These are phyloP conservation scores for Dendronephthya gigantea DNA, from an alignment of 64 coral and sea anemone genomes.

Conservation along the genomic window DNA sequence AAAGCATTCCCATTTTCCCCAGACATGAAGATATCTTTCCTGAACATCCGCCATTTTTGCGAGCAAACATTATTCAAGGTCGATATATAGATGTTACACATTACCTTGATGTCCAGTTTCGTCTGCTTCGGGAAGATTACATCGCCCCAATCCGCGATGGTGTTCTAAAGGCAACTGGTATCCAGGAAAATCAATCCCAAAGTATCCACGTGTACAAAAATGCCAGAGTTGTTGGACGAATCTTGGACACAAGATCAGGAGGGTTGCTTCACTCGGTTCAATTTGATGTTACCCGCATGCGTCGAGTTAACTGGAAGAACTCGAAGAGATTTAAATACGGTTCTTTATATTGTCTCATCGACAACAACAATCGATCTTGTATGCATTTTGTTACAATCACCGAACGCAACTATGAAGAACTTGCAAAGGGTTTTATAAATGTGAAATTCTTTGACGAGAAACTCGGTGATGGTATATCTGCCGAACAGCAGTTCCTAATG, in stretches of 20 bases:
- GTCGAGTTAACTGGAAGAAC: slow-evolving; percentile 52
- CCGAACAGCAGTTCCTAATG: slow-evolving; percentile 3
- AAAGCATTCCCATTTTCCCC: slow-evolving; percentile 52
- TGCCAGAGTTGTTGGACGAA: slow-evolving; percentile 29
- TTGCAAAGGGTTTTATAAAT: slow-evolving; percentile 27
- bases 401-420: slow-evolving; percentile 47
- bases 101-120: slow-evolving; percentile 73
- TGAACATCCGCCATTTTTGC: slow-evolving; percentile 13
- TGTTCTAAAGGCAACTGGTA: not conserved
- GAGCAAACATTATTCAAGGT: slow-evolving; percentile 37
- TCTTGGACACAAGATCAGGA: slow-evolving; percentile 46
- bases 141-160: slow-evolving; percentile 62
- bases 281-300: slow-evolving; percentile 30
- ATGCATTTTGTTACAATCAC: slow-evolving; percentile 50
- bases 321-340: slow-evolving; percentile 66
- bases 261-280: slow-evolving; percentile 37
- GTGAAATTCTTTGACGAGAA: not conserved
- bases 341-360: slow-evolving; percentile 52
- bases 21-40: slow-evolving; percentile 29
- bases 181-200: slow-evolving; percentile 31
- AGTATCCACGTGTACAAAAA: slow-evolving; percentile 58
- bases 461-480: not conserved
- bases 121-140: slow-evolving; percentile 66
- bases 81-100: slow-evolving; percentile 39
- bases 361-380: slow-evolving; percentile 35